Evolutionary conservation across 2,113 vertebrate species (phyloP).

Genomic region (Bettongia penicillata): DNA sequence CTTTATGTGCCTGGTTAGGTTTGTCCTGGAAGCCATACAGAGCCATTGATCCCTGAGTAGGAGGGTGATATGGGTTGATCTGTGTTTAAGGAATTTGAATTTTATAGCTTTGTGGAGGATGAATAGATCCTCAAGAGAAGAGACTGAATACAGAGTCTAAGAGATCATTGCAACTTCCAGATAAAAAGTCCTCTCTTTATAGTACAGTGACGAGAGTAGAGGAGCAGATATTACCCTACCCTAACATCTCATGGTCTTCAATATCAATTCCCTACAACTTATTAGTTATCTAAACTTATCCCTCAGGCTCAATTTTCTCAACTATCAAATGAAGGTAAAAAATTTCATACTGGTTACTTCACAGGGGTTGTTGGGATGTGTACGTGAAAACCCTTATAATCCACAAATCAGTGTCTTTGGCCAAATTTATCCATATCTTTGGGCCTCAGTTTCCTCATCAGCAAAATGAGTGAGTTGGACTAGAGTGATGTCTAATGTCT

Average conservation of each 20-base stretch:
- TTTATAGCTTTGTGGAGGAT: background rate
- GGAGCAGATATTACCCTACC: background rate
- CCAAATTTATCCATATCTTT: background rate
- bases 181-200: background rate
- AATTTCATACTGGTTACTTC: background rate
- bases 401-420: background rate
- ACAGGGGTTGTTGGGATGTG: background rate
- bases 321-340: background rate
- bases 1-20: background rate
- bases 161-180: too few species aligned
- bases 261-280: background rate
- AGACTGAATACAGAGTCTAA: background rate
- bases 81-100: background rate
- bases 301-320: background rate
- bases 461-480: background rate
- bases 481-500: background rate
- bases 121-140: background rate
- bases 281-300: background rate
- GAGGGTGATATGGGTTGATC: background rate
- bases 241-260: background rate
- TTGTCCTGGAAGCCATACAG: background rate
- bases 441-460: background rate
- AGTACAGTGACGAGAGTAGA: background rate
- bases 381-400: background rate
- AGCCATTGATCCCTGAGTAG: background rate